A percentile compares a stretch with the other conserved stretches of the same genome.
These are phyloP conservation scores for Crocodylus rhombifer DNA, from an alignment of 2,797 vertebrate genomes.

Conservation along the genomic window DNA sequence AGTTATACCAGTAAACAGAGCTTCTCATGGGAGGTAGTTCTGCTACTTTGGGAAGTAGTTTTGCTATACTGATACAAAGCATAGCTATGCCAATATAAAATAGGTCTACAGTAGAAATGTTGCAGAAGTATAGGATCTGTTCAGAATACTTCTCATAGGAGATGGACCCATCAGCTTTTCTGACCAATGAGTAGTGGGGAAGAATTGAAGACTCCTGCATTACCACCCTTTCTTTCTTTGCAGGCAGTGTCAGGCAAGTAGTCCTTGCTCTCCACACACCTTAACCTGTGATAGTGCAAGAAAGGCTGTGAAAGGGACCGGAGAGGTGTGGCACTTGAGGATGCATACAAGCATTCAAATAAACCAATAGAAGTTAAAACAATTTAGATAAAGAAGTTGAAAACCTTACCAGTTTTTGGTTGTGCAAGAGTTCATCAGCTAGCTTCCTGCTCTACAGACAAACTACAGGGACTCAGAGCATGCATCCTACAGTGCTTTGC, in stretches of 20 bases:
- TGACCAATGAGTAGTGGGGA: neutral
- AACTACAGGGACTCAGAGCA: too few relatives aligned
- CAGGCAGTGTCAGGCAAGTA: neutral
- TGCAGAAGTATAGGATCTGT: neutral
- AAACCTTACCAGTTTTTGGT: too few relatives aligned
- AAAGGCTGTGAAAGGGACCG: neutral
- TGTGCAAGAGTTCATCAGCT: too few relatives aligned
- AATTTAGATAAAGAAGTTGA: too few relatives aligned
- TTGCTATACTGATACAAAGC: too few relatives aligned
- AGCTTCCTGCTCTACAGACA: too few relatives aligned
- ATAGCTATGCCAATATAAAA: neutral
- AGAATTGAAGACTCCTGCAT: neutral
- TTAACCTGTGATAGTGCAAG: neutral
- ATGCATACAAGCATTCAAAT: neutral
- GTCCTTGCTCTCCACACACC: neutral
- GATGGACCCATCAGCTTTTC: neutral
- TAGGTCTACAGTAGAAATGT: neutral
- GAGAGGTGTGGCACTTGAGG: neutral
- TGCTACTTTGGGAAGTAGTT: too few relatives aligned
- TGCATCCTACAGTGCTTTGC: too few relatives aligned
- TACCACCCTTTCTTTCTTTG: neutral
- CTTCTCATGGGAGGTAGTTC: too few relatives aligned
- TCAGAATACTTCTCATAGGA: neutral
- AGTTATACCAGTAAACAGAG: too few relatives aligned
- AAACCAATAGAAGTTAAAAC: too few relatives aligned